Evolutionary conservation across 1,140 invertebrate genomes (phyloP).

Genomic region (Drosophila guanche): DNA sequence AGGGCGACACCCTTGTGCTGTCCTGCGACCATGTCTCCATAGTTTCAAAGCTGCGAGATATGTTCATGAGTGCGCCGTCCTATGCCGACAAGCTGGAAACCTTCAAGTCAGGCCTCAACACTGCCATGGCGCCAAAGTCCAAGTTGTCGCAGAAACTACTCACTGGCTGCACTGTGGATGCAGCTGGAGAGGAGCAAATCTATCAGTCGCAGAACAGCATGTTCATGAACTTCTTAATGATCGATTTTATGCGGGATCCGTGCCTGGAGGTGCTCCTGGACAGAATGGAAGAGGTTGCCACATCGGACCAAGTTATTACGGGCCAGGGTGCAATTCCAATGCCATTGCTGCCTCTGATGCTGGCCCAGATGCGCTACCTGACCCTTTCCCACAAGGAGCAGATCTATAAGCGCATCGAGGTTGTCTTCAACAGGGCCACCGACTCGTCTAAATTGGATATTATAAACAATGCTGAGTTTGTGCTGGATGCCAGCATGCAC

Average conservation of each 20-base stretch:
- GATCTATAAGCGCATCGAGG: conserved; percentile 64
- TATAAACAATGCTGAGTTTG: conserved; percentile 64
- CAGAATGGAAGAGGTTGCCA: conserved; percentile 73
- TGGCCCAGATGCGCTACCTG: conserved; percentile 74
- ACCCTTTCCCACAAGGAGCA: conserved; percentile 60
- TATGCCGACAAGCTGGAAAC: conserved; percentile 73
- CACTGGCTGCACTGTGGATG: conserved; percentile 65
- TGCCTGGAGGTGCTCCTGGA: conserved; percentile 83
- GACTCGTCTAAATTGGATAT: conserved; percentile 62
- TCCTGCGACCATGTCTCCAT: conserved; percentile 78
- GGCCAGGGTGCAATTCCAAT: conserved; percentile 30
- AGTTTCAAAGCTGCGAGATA: conserved; percentile 67
- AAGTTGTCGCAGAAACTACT: conserved; percentile 80
- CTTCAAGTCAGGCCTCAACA: conserved; percentile 81
- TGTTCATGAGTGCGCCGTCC: conserved; percentile 60
- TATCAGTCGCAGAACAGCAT: conserved; percentile 84
- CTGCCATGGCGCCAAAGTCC: conserved; percentile 72
- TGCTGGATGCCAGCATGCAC: conserved; percentile 71
- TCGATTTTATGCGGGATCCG: conserved; percentile 81
- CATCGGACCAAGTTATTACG: conserved; percentile 17
- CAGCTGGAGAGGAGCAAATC: conserved; percentile 64
- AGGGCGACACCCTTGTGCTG: conserved; percentile 67
- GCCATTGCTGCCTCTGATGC: conserved; percentile 64
- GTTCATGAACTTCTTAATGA: conserved; percentile 83
- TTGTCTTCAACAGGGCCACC: conserved; percentile 60